phyloP scores from a whole-genome alignment of 2,888 invertebrate species.

The Oscheius sp. region DNA sequence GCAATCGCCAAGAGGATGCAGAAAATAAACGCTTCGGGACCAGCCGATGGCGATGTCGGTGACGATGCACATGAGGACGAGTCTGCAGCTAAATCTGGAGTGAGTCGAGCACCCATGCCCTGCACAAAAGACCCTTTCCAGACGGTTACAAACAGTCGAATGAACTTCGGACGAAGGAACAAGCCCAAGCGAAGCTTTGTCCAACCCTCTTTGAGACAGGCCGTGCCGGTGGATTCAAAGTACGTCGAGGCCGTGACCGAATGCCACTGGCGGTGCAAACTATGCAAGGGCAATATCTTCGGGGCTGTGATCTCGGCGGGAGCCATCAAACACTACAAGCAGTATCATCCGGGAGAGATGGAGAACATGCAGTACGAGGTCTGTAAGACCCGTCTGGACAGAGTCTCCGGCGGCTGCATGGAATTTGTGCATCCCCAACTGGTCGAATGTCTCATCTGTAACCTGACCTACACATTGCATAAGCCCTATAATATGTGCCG shows the following conservation, averaged over 20 bases:
- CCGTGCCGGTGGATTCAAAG: constrained; percentile 63
- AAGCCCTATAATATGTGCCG: constrained; percentile 72
- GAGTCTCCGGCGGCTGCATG: constrained; percentile 72
- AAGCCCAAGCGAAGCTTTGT: constrained; percentile 71
- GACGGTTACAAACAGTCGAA: constrained; percentile 65
- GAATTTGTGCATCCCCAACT: constrained; percentile 67
- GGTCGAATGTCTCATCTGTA: constrained; percentile 72
- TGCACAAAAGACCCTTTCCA: constrained; percentile 9
- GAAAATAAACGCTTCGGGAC: constrained; percentile 27
- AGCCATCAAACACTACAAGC: constrained; percentile 70
- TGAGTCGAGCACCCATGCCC: not conserved
- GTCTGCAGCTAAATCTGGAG: not conserved
- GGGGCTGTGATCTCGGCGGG: constrained; percentile 62
- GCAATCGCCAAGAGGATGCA: constrained; percentile 37
- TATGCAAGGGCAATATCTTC: constrained; percentile 56
- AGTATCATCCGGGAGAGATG: constrained; percentile 62
- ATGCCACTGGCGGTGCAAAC: constrained; percentile 70
- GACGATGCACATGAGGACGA: constrained; percentile 44
- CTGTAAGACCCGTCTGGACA: constrained; percentile 70
- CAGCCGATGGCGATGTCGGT: constrained; percentile 36
- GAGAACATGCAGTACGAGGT: constrained; percentile 70
- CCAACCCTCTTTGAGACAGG: constrained; percentile 67
- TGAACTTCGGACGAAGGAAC: constrained; percentile 64
- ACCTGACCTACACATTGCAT: constrained; percentile 69
- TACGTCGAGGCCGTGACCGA: constrained; percentile 66